phyloP scores from a whole-genome alignment of 2,888 invertebrate genomes.

The Hypomecis atomaria region DNA sequence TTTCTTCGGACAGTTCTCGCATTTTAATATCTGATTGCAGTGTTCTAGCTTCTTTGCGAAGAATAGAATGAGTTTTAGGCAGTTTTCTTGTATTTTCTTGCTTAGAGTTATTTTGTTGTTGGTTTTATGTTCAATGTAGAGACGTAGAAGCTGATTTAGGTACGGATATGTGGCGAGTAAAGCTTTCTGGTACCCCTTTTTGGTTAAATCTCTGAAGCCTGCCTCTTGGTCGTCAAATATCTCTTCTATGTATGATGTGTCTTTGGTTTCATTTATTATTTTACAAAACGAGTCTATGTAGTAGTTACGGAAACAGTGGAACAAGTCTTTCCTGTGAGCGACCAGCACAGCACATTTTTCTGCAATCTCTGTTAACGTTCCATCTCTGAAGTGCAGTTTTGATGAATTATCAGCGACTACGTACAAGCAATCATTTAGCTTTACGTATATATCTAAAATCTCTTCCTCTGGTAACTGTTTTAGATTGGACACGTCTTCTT shows the following conservation, averaged over 20 bases:
- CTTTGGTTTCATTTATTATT: slow-evolving; percentile 54
- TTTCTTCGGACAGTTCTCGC: slow-evolving; percentile 66
- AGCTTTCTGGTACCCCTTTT: slow-evolving; percentile 54
- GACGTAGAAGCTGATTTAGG: slow-evolving; percentile 63
- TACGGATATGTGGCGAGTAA: slow-evolving; percentile 64
- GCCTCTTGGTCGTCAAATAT: slow-evolving; percentile 55
- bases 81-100: slow-evolving; percentile 49
- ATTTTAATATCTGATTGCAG: slow-evolving; percentile 64
- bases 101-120: slow-evolving; percentile 47
- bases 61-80: slow-evolving; percentile 59
- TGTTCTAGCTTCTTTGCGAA: slow-evolving; percentile 55
- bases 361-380: slow-evolving; percentile 49
- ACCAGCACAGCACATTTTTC: slow-evolving; percentile 53
- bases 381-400: slow-evolving; percentile 55
- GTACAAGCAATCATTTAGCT: slow-evolving; percentile 68
- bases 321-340: slow-evolving; percentile 57
- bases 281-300: slow-evolving; percentile 63
- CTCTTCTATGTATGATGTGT: slow-evolving; percentile 49
- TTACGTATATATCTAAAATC: slow-evolving; percentile 58
- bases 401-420: slow-evolving; percentile 64
- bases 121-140: slow-evolving; percentile 61
- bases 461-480: slow-evolving; percentile 56
- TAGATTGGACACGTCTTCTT: slow-evolving; percentile 56
- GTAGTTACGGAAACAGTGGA: slow-evolving; percentile 67
- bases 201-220: slow-evolving; percentile 61